Conservation (phyloP, 2,888 invertebrate species). For the Dryococelus australis region DNA sequence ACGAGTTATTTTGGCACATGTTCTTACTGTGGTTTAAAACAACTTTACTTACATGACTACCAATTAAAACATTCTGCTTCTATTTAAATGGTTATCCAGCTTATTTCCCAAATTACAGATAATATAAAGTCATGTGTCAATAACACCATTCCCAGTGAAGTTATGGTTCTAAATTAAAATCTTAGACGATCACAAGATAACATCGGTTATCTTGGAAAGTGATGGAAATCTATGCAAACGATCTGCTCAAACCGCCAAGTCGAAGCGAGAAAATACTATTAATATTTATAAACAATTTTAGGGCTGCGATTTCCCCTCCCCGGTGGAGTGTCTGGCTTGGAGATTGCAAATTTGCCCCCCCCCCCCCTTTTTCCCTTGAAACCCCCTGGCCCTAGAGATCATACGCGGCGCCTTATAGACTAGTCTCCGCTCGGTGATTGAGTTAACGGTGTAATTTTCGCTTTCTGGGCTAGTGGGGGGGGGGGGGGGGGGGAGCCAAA, state of each 20-base stretch:
- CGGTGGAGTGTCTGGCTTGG: background rate
- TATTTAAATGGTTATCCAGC: too few relatives aligned
- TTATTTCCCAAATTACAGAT: too few relatives aligned
- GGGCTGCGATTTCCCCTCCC: background rate
- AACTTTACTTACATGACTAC: too few relatives aligned
- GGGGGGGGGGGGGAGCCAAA: background rate
- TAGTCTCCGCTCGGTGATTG: background rate
- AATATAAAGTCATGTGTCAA: too few relatives aligned
- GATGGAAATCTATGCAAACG: too few relatives aligned
- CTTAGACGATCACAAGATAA: too few relatives aligned
- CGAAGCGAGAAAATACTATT: background rate
- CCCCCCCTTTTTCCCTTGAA: background rate
- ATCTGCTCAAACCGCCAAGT: background rate
- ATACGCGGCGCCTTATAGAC: background rate
- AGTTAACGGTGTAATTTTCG: constrained; percentile 16
- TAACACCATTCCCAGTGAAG: too few relatives aligned
- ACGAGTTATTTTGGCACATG: too few relatives aligned
- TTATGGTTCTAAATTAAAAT: too few relatives aligned
- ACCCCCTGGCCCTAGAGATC: background rate
- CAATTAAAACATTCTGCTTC: too few relatives aligned
- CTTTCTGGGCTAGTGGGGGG: background rate
- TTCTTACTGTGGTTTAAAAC: too few relatives aligned
- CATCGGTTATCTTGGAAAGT: too few relatives aligned
- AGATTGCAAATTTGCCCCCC: background rate
- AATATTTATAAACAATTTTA: constrained; percentile 13